Percentiles rank a stretch among this genome's conserved stretches.
Conservation (phyloP, 1,140 invertebrate species). For the Tetragnatha versicolor region DNA sequence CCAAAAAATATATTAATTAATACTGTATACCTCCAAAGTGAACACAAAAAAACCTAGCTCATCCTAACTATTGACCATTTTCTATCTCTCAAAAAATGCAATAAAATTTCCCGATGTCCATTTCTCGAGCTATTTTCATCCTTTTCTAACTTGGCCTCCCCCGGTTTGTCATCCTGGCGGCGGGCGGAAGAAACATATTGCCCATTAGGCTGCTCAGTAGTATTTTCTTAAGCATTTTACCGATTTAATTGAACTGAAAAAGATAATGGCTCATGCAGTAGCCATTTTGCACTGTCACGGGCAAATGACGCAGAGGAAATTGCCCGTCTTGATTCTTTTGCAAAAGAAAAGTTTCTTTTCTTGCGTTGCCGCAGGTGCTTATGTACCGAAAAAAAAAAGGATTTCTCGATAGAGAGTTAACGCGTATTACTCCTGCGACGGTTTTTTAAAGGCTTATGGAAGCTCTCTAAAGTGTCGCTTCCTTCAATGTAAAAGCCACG, state of each 20-base stretch:
- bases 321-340: not conserved
- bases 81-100: too few species aligned
- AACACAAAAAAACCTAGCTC: too few species aligned
- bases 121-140: too few species aligned
- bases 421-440: not conserved
- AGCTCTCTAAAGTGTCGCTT: not conserved
- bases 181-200: slow-evolving; percentile 4
- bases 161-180: too few species aligned
- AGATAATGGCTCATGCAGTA: slow-evolving; percentile 15
- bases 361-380: slow-evolving; percentile 19
- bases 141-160: too few species aligned
- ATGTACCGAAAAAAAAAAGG: not conserved
- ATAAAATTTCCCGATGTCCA: too few species aligned
- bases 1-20: too few species aligned
- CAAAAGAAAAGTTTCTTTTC: slow-evolving; percentile 8
- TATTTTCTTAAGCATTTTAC: slow-evolving; percentile 19
- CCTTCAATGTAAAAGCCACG: not conserved
- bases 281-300: slow-evolving; percentile 13
- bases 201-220: slow-evolving; percentile 5
- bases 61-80: too few species aligned
- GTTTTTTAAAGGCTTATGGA: not conserved
- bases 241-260: slow-evolving; percentile 21
- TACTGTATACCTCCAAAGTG: too few species aligned
- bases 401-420: not conserved
- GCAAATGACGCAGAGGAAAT: slow-evolving; percentile 25